Percentiles rank a stretch among this genome's conserved stretches.
phyloP scores from a whole-genome alignment of 2,888 invertebrate species.

The Agapostemon virescens region DNA sequence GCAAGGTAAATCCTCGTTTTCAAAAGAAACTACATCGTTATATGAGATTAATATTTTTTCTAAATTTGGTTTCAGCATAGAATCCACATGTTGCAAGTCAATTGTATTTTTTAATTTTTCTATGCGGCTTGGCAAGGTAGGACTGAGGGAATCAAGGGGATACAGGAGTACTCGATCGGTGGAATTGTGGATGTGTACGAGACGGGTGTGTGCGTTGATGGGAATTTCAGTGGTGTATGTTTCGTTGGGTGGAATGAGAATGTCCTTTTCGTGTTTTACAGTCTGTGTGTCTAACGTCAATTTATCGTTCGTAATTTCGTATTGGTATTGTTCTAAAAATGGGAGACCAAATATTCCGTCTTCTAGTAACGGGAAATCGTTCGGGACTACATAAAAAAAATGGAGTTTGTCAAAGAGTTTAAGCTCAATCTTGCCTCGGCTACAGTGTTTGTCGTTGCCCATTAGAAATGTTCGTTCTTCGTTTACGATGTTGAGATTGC shows the following conservation, averaged over 20 bases:
- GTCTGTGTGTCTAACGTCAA: not conserved
- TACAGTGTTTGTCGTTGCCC: not conserved
- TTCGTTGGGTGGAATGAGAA: slow-evolving; percentile 1
- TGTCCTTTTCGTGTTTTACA: not conserved
- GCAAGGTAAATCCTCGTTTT: not conserved
- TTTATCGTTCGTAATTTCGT: not conserved
- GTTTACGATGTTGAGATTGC: not conserved
- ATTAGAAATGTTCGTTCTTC: slow-evolving; percentile 1
- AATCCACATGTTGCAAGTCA: not conserved
- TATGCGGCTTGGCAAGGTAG: not conserved
- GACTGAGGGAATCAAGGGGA: not conserved
- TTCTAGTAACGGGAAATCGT: slow-evolving; percentile 10
- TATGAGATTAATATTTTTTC: not conserved
- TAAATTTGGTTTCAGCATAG: not conserved
- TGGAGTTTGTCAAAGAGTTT: not conserved
- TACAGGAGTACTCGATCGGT: not conserved
- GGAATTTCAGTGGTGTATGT: not conserved
- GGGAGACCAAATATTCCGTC: slow-evolving; percentile 13
- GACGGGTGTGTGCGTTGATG: not conserved
- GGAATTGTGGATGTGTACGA: not conserved
- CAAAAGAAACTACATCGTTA: not conserved
- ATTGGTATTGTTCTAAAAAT: not conserved
- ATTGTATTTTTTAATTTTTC: not conserved
- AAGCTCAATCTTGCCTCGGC: not conserved
- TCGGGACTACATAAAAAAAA: not conserved